phyloP scores from a whole-genome alignment of 2,888 invertebrate species.

The Agrochola lychnidis region DNA sequence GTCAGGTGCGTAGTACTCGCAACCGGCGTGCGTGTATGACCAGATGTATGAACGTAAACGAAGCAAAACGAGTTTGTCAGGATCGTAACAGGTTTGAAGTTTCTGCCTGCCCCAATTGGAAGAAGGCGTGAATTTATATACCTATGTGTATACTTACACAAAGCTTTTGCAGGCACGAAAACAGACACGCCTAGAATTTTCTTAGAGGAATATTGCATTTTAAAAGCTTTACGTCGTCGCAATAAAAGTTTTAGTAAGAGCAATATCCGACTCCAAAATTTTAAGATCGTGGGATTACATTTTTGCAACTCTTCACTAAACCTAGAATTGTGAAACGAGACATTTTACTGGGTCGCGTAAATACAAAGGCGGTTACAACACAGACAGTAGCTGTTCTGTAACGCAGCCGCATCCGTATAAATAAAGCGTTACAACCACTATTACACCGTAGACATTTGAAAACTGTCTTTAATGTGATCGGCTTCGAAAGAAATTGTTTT shows the following conservation, averaged over 20 bases:
- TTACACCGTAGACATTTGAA: no score
- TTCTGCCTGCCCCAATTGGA: background rate
- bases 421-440: no score
- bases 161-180: background rate
- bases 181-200: slow-evolving; percentile 11
- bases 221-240: slow-evolving; percentile 11
- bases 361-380: no score
- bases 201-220: slow-evolving; percentile 38
- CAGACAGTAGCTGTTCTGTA: no score
- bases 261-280: slow-evolving; percentile 37
- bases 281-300: slow-evolving; percentile 28
- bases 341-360: background rate
- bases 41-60: no score
- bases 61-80: background rate
- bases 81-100: background rate
- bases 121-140: no score
- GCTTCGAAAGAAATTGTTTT: no score
- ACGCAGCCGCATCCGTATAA: no score
- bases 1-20: background rate
- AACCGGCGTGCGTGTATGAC: background rate
- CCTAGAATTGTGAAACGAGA: background rate
- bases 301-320: slow-evolving; percentile 17
- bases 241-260: slow-evolving; percentile 26
- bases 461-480: no score
- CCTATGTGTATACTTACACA: background rate